Percentiles rank a stretch among this genome's conserved stretches.
Evolutionary conservation across 2,113 vertebrate species (phyloP).

Genomic region (Salminus brasiliensis): DNA sequence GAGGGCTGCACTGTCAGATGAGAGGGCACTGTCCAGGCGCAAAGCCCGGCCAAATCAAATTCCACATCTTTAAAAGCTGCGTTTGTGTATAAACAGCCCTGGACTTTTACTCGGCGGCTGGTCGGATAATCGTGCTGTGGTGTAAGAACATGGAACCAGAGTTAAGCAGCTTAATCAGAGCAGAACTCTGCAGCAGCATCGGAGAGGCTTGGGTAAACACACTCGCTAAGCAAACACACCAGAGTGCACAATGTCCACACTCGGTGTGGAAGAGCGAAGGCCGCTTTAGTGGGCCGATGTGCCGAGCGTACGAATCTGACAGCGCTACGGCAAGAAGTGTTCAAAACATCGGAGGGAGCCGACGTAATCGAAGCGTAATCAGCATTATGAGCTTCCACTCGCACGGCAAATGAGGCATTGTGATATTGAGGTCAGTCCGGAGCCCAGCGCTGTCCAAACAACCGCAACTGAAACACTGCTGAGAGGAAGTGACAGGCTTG

Average conservation of each 20-base stretch:
- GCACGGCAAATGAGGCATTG: background rate
- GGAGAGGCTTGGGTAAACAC: constrained; percentile 7
- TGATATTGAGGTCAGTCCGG: constrained; percentile 23
- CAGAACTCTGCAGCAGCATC: constrained; percentile 1
- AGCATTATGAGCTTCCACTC: background rate
- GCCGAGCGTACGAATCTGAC: too few relatives aligned
- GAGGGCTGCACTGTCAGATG: too few relatives aligned
- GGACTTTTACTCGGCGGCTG: background rate
- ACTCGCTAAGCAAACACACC: background rate
- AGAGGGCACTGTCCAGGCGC: too few relatives aligned
- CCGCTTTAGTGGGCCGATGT: background rate
- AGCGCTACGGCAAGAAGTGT: too few relatives aligned
- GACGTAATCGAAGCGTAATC: constrained; percentile 1
- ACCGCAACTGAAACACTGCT: background rate
- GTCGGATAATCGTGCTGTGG: background rate
- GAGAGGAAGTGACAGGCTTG: constrained; percentile 19
- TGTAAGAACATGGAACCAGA: background rate
- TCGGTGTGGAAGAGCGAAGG: background rate
- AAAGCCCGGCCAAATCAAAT: too few relatives aligned
- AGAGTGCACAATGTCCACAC: background rate
- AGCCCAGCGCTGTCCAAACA: background rate
- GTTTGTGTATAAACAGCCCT: background rate
- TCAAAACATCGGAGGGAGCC: background rate
- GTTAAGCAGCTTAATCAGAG: constrained; percentile 4
- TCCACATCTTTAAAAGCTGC: too few relatives aligned